Evolutionary conservation across 2,113 vertebrate species (phyloP), one percentile per base, ranked within the genome.

Genomic region (Opisthocomus hoazin): DNA sequence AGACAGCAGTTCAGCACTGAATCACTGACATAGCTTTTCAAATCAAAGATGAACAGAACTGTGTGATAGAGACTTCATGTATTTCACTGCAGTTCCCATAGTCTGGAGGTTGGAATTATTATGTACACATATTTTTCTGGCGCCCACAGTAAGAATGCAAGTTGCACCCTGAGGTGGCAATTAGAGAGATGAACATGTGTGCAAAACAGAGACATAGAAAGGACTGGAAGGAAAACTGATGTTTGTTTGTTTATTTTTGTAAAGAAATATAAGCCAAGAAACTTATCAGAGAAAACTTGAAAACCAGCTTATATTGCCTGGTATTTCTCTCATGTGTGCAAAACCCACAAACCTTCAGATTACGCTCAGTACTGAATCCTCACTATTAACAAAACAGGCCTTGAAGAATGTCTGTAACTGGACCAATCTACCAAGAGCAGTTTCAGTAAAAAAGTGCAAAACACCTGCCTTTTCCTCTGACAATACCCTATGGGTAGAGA

Each of bases 381-480:
- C 60, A 80, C 68, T 43, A 63, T 60, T 84, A 91, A 58, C 16
- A 73, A 91, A 94, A 43, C 45, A 86, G 58, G 15, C 14, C 1
- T 37, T 84, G 88, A 84, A 89, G 34, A 57, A 58, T 10, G 57
- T 96, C 84, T 84, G 32, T 29, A 91, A 77, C 43, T 58, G 64
- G 45, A 93, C 71, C 20, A 84, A 81, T 22, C 45, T 82, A 50
- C 48, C 17, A 21, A 56, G 41, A 66, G 36, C 71, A 83, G 43
- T 87, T 89, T 87, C 36, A 75, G 39, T 84, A 51, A 75, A 60
- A 74, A 23, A 68, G 61, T 74, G 51, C 43, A 74, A 75, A 92
- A 81, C 77, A 96, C 86, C 77, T 93, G 92, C 86, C 39, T 94
- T 91, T 92, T 84, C 61, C 45, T 87, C 66, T 81, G 60, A 63